phyloP scores from a whole-genome alignment of 2,113 vertebrate genomes.

The Galbula dea region DNA sequence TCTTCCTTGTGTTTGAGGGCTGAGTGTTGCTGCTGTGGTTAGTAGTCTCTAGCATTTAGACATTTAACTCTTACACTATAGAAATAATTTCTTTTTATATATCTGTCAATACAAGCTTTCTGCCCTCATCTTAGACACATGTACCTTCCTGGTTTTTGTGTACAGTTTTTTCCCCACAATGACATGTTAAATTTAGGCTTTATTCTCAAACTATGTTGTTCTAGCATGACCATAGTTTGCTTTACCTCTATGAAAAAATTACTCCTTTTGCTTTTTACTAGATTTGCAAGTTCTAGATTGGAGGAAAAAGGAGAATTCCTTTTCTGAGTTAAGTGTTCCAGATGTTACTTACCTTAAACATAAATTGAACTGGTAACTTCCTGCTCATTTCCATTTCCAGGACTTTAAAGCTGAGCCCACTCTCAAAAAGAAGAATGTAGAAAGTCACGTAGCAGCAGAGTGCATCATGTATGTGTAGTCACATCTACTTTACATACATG shows the following conservation, averaged over 20 bases:
- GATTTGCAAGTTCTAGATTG: background rate
- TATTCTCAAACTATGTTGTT: background rate
- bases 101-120: background rate
- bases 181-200: background rate
- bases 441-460: background rate
- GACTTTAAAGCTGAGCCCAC: background rate
- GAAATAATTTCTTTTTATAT: no score
- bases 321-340: background rate
- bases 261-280: background rate
- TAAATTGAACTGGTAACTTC: background rate
- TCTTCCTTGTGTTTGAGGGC: background rate
- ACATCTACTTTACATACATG: rapidly evolving
- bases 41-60: background rate
- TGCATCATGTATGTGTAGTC: rapidly evolving
- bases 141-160: background rate
- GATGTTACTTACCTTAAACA: background rate
- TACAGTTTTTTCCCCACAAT: background rate
- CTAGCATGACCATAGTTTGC: background rate
- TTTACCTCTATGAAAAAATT: background rate
- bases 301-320: background rate
- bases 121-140: background rate
- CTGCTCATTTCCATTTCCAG: background rate
- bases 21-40: background rate
- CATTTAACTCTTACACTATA: background rate
- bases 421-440: background rate